These are phyloP conservation scores for Muscicapa comitata DNA, from an alignment of 2,797 vertebrate genomes.

Conservation along the genomic window DNA sequence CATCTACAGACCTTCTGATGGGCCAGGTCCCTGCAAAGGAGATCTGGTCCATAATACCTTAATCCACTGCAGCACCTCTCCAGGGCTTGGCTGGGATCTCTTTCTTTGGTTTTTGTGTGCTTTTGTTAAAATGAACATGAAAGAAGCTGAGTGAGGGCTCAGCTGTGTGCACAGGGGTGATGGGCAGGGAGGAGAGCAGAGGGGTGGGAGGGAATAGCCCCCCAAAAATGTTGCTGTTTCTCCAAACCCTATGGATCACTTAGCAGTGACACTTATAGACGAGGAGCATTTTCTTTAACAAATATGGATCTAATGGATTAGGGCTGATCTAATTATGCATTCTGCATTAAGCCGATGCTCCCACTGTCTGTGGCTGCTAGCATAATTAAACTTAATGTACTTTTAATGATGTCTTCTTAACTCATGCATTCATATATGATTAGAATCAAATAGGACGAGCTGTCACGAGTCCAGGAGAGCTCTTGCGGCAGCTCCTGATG, in stretches of 20 bases:
- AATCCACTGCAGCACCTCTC: not conserved
- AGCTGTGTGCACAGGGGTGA: accelerated
- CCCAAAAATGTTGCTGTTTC: not conserved
- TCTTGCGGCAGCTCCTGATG: not conserved
- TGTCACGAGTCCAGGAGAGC: slow-evolving; percentile 53
- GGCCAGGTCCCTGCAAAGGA: not conserved
- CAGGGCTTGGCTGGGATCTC: not conserved
- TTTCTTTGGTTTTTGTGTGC: not conserved
- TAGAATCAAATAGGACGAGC: slow-evolving; percentile 70
- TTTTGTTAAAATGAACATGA: not conserved
- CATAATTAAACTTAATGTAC: slow-evolving; percentile 80
- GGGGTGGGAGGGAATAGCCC: not conserved
- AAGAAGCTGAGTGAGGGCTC: not conserved
- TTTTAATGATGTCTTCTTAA: slow-evolving; percentile 81
- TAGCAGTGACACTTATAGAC: slow-evolving; percentile 30
- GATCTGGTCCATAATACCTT: not conserved
- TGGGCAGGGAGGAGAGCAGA: not conserved
- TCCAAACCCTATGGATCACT: not conserved
- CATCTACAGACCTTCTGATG: not conserved
- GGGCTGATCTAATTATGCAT: slow-evolving; percentile 73
- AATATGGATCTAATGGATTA: slow-evolving; percentile 74
- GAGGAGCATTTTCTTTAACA: slow-evolving; percentile 70
- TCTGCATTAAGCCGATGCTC: slow-evolving; percentile 59
- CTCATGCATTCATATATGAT: slow-evolving; percentile 72
- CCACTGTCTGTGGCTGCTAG: slow-evolving; percentile 65